Evolutionary conservation across 2,113 vertebrate genomes (phyloP).

Genomic region (Condylura cristata): DNA sequence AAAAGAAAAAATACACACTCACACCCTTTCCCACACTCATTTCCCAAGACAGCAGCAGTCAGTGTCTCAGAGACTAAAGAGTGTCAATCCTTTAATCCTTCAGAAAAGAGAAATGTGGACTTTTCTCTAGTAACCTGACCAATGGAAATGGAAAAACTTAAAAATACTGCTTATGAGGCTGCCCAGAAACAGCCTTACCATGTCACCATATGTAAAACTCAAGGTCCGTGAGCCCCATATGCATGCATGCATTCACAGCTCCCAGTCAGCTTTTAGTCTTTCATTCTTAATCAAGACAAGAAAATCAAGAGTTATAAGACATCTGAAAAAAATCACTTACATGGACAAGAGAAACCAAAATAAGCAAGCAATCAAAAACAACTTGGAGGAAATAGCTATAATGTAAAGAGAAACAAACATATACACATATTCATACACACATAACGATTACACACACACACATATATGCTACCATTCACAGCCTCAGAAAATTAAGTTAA

Average conservation of each 20-base stretch:
- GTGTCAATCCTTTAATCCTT: no score
- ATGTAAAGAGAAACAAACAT: neutral
- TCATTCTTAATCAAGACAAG: constrained; percentile 41
- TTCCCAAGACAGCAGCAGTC: neutral
- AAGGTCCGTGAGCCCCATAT: neutral
- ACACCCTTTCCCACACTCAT: neutral
- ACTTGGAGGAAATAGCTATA: neutral
- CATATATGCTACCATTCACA: neutral
- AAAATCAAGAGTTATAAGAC: neutral
- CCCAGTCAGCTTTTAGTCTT: neutral
- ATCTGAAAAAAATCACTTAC: neutral
- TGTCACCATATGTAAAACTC: neutral
- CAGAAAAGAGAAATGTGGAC: neutral
- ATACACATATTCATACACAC: neutral
- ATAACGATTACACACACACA: neutral
- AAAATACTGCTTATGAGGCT: neutral
- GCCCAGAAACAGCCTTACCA: neutral
- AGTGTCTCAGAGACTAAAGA: no score
- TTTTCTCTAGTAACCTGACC: neutral
- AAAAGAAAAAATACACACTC: neutral
- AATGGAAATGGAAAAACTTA: neutral
- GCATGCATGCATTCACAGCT: neutral
- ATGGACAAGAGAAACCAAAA: neutral
- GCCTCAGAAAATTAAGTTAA: neutral
- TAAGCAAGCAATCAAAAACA: neutral